phyloP scores from a whole-genome alignment of 2,113 vertebrate species.

The Furnarius figulus region DNA sequence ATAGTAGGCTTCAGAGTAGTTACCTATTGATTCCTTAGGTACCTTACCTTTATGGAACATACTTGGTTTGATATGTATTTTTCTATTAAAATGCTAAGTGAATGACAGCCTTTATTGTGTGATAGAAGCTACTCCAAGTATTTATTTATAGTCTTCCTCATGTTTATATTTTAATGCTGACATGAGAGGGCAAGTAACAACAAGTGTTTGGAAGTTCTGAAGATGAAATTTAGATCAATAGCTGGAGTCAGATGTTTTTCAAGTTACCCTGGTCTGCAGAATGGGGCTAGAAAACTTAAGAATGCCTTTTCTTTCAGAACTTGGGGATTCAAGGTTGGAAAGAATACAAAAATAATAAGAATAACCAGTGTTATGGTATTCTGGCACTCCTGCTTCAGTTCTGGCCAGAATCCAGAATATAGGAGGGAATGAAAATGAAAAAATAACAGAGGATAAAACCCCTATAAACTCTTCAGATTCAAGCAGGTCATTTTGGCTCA shows the following conservation, averaged over 20 bases:
- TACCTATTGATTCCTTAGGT: neutral
- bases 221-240: neutral
- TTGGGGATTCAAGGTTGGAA: constrained; percentile 21
- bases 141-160: neutral
- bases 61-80: neutral
- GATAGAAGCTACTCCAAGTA: neutral
- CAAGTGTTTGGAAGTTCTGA: neutral
- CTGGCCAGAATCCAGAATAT: neutral
- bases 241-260: neutral
- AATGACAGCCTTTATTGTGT: neutral
- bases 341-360: constrained; percentile 36
- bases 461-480: neutral
- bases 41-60: neutral
- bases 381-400: neutral
- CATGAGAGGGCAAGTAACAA: neutral
- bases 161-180: neutral
- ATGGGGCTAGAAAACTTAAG: neutral
- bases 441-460: neutral
- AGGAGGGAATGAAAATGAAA: constrained; percentile 14
- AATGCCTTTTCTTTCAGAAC: constrained; percentile 26
- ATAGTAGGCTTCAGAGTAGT: neutral
- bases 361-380: neutral
- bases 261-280: neutral
- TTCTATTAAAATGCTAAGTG: neutral
- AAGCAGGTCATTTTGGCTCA: neutral